Evolutionary conservation across 2,888 invertebrate genomes (phyloP).

Genomic region (Drosophila engyochracea): DNA sequence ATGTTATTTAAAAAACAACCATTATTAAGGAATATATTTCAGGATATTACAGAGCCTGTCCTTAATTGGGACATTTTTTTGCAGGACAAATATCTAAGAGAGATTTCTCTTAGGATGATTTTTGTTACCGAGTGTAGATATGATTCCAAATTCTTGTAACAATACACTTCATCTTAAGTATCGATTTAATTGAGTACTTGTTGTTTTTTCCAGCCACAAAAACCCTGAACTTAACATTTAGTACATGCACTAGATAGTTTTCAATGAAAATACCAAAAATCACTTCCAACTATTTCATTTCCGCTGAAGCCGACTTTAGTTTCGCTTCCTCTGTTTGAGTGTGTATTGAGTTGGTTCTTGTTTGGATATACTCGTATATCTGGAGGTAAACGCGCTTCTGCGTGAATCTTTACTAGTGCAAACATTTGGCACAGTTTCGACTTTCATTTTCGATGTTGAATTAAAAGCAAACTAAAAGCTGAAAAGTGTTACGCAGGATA

Average conservation of each 20-base stretch:
- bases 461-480: conserved; percentile 57
- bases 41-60: too few species aligned
- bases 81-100: background rate
- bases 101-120: background rate
- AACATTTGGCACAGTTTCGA: conserved; percentile 65
- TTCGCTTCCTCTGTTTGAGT: conserved; percentile 8
- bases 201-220: background rate
- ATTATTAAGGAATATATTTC: too few species aligned
- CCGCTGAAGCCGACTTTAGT: conserved; percentile 30
- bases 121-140: background rate
- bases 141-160: background rate
- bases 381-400: conserved; percentile 19
- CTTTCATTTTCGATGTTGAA: conserved; percentile 63
- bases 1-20: too few species aligned
- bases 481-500: conserved; percentile 28
- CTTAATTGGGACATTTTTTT: too few species aligned
- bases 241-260: conserved; percentile 13
- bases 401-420: conserved; percentile 27
- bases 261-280: conserved; percentile 68
- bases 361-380: background rate
- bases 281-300: conserved; percentile 22
- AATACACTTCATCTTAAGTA: conserved; percentile 16
- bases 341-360: background rate
- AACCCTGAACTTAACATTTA: background rate
- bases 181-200: conserved; percentile 35